Conservation (phyloP, 1,140 invertebrate genomes). For the Anagrus nilaparvatae region DNA sequence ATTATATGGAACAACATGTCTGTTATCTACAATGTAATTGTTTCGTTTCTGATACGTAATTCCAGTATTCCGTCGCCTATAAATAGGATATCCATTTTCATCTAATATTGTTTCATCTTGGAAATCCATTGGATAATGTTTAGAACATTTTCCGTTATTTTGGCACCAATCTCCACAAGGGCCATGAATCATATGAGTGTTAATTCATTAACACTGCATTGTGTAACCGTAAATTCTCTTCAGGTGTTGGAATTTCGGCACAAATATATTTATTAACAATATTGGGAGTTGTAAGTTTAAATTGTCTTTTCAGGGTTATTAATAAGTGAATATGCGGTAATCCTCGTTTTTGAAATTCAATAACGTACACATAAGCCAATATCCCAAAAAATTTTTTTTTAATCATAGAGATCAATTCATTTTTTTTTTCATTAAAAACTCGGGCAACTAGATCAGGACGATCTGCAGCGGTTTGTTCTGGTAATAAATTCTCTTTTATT, state of each 20-base stretch:
- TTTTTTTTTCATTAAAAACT: no score
- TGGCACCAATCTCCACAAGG: conserved; percentile 27
- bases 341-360: conserved; percentile 22
- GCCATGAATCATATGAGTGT: conserved; percentile 37
- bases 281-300: neutral
- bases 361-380: neutral
- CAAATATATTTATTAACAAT: conserved; percentile 14
- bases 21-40: conserved; percentile 21
- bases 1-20: conserved; percentile 23
- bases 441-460: no score
- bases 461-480: no score
- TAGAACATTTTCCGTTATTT: conserved; percentile 27
- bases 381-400: conserved; percentile 2
- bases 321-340: conserved; percentile 27
- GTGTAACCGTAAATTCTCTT: conserved; percentile 25
- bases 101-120: conserved; percentile 22
- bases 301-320: neutral
- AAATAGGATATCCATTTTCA: conserved; percentile 24
- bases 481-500: no score
- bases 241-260: conserved; percentile 44
- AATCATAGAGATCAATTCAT: neutral
- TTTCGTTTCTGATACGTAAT: conserved; percentile 6
- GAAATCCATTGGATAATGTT: conserved; percentile 30
- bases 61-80: conserved; percentile 12
- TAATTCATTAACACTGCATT: conserved; percentile 27